Base-by-base conservation (phyloP, 2,888 invertebrate species). In the Caenorhabditis afra region DNA sequence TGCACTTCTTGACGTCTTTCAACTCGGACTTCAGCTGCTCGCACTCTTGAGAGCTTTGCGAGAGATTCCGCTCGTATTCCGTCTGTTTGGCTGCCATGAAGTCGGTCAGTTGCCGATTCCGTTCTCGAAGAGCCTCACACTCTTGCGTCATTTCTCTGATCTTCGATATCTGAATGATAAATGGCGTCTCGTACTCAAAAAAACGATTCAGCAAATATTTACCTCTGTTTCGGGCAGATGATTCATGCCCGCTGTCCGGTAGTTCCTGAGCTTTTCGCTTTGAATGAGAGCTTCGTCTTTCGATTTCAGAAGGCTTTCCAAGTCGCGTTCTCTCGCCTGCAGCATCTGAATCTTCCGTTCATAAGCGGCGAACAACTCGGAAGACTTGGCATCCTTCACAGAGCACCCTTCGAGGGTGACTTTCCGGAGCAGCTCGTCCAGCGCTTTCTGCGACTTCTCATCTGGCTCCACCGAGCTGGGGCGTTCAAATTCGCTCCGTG, bases 271-370 rank as follows among this genome's bases (percentile, higher is more conserved):
- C 20, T 90, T 78, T 83, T 91, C 91, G 37, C 90, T 90, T 80
- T 91, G 91, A 0, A 86, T 82, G 45, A 91, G 77, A 0, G 91
- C 90, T 50, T 90, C 79, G 12, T 90, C 87, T 82, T 91, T 91
- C 23, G 91, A 89, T 44, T 90, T 90, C 50, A 91, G 79, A 29
- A 91, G 79, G 49, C 90, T 89, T 73, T 91, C 90, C 16, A 91
- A 84, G 61, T 91, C 91, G 47, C 89, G 86, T 70, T 91, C 91
- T 20, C 83, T 59, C 3, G 55, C 58, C 81, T 87, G 62, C 18
- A 84, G 41, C 55, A 84, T 59, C n/a, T 78, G 53, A 45, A 88
- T 79, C 37, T 88, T 88, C 35, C 78, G 81, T 57, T 88, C 87
- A 66, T 84, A 88, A 0, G 85, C 83, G 0, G 80, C 59, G 35